Base-by-base conservation (phyloP, 1,140 invertebrate species). In the Tenebrio molitor region DNA sequence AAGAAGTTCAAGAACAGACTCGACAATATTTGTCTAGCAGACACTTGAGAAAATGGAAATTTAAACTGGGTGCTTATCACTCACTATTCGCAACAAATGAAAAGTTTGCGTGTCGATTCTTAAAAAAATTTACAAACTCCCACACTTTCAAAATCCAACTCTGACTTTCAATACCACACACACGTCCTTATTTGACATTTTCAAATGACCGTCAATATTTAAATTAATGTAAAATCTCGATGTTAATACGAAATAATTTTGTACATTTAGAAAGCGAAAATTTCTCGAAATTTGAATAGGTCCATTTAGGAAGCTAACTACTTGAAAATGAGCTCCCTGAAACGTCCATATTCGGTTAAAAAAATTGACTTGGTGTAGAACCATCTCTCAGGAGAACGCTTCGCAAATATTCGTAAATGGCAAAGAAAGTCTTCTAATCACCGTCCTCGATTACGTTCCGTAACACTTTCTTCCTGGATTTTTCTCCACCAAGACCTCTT, bases 361-460 rank as follows among this genome's bases (percentile, higher is more conserved):
- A 50, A 50, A 4, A 17, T n/a, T n/a, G n/a, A n/a, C n/a, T n/a
- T n/a, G n/a, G n/a, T n/a, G n/a, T n/a, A n/a, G n/a, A n/a, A n/a
- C n/a, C n/a, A n/a, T n/a, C n/a, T n/a, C n/a, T 42, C 12, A 8
- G 3, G 8, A 29, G 25, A 4, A 29, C 3, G 3, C 8, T 29
- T 29, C 8, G 3, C 25, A 4, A 29, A 29, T n/a, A n/a, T 8
- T 29, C 25, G 25, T 44, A 44, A 50, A 50, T 21, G 44, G 44
- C 17, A 17, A 50, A 50, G 44, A 50, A 50, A 50, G 44, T 50
- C 44, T 21, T 50, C 44, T 50, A 17, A 50, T 50, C 17, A 50
- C 21, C 19, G 44, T 50, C 44, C 44, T 50, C 44, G 44, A 50
- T 50, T 50, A 50, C 19, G 44, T 50, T 21, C 44, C 44, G 44